A percentile compares a stretch with the other conserved stretches of the same genome.
Conservation (phyloP, 1,140 invertebrate genomes). For the Steinernema feltiae region DNA sequence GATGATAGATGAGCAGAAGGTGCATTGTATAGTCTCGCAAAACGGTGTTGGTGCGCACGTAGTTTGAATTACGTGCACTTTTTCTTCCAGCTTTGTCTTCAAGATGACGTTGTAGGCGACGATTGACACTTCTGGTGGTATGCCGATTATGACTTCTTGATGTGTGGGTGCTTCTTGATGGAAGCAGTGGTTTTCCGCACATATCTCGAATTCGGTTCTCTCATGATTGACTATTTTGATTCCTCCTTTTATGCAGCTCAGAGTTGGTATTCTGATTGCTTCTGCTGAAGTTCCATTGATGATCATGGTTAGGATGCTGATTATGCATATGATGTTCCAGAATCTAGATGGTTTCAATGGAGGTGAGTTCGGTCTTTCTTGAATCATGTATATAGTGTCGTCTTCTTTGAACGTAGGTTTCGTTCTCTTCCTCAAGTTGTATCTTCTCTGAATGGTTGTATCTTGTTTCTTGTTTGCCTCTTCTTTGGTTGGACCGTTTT, state of each 20-base stretch:
- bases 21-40: not conserved
- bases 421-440: not conserved
- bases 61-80: not conserved
- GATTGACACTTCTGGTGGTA: not conserved
- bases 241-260: not conserved
- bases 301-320: not conserved
- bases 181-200: not conserved
- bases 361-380: not conserved
- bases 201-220: not conserved
- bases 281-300: not conserved
- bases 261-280: not conserved
- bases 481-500: not conserved
- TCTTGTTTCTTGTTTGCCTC: not conserved
- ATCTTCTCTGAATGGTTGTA: not conserved
- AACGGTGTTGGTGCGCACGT: not conserved
- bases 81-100: not conserved
- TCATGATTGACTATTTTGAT: not conserved
- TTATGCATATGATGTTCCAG: not conserved
- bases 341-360: not conserved
- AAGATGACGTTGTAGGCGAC: not conserved
- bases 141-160: not conserved
- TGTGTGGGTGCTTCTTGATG: not conserved
- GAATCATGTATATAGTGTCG: not conserved
- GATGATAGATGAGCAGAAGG: not conserved
- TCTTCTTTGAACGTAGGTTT: not conserved